Evolutionary conservation across 2,888 invertebrate genomes (phyloP).

Genomic region (Ophraella communa): DNA sequence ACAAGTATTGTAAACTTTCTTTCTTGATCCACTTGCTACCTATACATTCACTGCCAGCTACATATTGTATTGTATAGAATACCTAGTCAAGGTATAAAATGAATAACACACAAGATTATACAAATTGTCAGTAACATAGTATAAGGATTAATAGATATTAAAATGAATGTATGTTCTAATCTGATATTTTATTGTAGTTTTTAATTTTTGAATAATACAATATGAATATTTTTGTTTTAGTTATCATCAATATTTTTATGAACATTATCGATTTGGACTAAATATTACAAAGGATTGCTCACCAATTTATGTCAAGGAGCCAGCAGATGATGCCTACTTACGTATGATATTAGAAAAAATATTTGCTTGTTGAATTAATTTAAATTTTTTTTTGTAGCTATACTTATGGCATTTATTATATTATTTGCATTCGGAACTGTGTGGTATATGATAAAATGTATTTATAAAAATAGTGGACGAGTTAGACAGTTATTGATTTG

Average conservation of each 20-base stretch:
- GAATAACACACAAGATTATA: no score
- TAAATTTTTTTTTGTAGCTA: constrained; percentile 50
- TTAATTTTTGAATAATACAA: no score
- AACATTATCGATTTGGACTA: constrained; percentile 59
- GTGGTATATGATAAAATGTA: constrained; percentile 60
- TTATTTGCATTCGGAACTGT: constrained; percentile 59
- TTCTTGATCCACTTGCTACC: no score
- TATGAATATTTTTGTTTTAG: no score
- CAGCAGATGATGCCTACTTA: constrained; percentile 59
- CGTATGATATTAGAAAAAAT: constrained; percentile 49
- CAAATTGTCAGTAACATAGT: no score
- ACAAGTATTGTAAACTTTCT: no score
- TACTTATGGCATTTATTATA: constrained; percentile 58
- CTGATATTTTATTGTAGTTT: no score
- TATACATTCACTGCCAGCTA: no score
- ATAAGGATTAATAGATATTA: no score
- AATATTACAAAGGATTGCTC: constrained; percentile 54
- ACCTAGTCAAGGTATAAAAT: no score
- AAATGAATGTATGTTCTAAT: no score
- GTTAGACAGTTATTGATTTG: constrained; percentile 45
- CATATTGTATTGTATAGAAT: no score
- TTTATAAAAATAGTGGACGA: constrained; percentile 55
- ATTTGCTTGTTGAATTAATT: not conserved
- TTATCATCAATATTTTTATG: constrained; percentile 52
- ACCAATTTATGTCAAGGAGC: constrained; percentile 54